Conservation (phyloP, 2,797 vertebrate genomes). For the Danio aesculapii region DNA sequence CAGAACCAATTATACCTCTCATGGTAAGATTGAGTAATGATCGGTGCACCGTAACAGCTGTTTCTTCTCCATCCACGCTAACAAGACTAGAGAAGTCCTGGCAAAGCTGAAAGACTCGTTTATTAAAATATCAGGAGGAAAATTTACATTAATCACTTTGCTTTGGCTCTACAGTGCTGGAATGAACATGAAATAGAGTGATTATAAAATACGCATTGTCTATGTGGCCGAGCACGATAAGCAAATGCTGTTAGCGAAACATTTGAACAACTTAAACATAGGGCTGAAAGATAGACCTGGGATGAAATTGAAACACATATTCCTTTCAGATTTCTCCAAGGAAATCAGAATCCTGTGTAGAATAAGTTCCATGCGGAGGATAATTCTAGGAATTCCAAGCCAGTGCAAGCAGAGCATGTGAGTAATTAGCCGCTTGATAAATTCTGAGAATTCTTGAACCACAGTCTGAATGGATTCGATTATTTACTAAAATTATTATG, state of each 20-base stretch:
- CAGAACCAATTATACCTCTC: constrained; percentile 64
- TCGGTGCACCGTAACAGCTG: neutral
- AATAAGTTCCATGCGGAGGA: constrained; percentile 23
- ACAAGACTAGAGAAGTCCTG: constrained; percentile 40
- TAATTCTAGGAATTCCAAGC: constrained; percentile 26
- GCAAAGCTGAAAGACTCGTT: constrained; percentile 32
- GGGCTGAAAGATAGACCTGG: constrained; percentile 7
- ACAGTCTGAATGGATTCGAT: constrained; percentile 8
- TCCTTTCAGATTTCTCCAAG: constrained; percentile 13
- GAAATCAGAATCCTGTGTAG: constrained; percentile 10
- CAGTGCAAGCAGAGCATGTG: neutral
- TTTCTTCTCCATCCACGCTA: constrained; percentile 24
- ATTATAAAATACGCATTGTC: constrained; percentile 19
- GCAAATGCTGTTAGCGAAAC: neutral
- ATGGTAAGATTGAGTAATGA: constrained; percentile 49
- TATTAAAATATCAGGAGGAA: constrained; percentile 39
- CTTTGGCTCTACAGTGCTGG: constrained; percentile 29
- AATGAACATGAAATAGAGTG: constrained; percentile 15
- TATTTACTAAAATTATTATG: neutral
- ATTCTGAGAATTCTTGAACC: constrained; percentile 18
- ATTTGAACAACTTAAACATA: constrained; percentile 2
- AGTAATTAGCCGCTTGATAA: constrained; percentile 13
- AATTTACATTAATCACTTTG: constrained; percentile 26
- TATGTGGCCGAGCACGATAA: constrained; percentile 10
- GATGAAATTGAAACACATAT: constrained; percentile 15